Percentiles rank a stretch among this genome's conserved stretches.
Evolutionary conservation across 2,888 invertebrate genomes (phyloP).

Genomic region (Pecten maximus): DNA sequence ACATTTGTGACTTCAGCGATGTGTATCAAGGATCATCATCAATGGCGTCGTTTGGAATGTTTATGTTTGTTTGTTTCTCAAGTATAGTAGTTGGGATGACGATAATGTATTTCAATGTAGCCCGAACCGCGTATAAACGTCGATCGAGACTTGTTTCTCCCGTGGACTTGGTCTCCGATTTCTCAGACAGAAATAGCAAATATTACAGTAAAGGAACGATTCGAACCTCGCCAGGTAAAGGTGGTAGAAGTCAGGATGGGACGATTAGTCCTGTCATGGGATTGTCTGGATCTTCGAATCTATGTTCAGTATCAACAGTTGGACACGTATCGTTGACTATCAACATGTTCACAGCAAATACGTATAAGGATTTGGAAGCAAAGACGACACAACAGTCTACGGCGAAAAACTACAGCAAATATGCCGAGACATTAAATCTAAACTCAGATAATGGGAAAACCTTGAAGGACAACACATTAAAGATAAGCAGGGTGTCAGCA

Average conservation of each 20-base stretch:
- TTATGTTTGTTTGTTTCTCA: slow-evolving; percentile 53
- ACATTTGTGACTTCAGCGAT: slow-evolving; percentile 58
- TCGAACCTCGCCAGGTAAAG: neutral
- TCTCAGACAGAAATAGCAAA: neutral
- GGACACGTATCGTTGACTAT: neutral
- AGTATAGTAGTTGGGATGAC: slow-evolving; percentile 47
- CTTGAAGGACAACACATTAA: neutral
- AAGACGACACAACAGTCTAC: neutral
- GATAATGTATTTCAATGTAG: slow-evolving; percentile 58
- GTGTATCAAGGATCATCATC: slow-evolving; percentile 50
- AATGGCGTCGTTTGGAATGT: slow-evolving; percentile 45
- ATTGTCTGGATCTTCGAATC: neutral
- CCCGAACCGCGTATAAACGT: slow-evolving; percentile 54
- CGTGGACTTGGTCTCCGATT: neutral
- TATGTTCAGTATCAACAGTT: neutral
- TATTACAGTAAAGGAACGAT: neutral
- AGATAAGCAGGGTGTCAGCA: neutral
- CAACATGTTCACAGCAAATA: neutral
- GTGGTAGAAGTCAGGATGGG: neutral
- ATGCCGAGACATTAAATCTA: neutral
- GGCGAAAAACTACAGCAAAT: neutral
- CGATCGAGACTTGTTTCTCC: neutral
- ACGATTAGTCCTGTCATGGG: neutral
- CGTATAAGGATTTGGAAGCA: neutral
- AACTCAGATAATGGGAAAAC: neutral